Evolutionary conservation across 2,797 vertebrate species (phyloP), one percentile per base, ranked within the genome.

Genomic region (Xenops minutus): DNA sequence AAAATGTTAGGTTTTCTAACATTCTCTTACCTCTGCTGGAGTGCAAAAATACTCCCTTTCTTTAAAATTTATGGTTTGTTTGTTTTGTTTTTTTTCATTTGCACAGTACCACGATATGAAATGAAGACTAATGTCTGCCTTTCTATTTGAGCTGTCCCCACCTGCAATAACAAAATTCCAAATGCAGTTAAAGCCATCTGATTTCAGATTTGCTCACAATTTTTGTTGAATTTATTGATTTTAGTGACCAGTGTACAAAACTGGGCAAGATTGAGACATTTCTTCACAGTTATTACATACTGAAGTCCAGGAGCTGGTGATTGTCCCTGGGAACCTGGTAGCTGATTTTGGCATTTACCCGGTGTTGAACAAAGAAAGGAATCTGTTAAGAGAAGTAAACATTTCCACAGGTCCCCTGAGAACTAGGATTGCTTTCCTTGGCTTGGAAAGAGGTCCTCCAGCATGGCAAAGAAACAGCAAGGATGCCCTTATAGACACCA

Each of bases 241-340:
- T 61, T 27, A 23, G 7, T 55, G 26, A 39, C 10, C 11, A 62
- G 9, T 36, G 6, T 67, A 51, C 12, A 85, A 83, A 85, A 48
- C 26, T 19, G 15, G 23, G 14, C 7, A 59, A 44, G 10, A 54
- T 19, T 7, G 3, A 78, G 37, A 5, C 15, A 13, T 63, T 66
- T 76, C 22, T 77, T 74, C 54, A 34, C 0, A 1, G 8, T 5
- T 15, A 54, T 16, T 52, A 13, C 0, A 1, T 49, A 29, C 13
- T 36, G 5, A 78, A 15, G 14, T 58, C 18, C 3, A 4, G 10
- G 4, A 52, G 27, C 4, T 52, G 7, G 18, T 51, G 30, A 20
- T 4, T 46, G 6, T 22, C 21, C 16, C 34, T 56, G 26, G 26
- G 11, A 75, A 49, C 2, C 4, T 51, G 4, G 20, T 34, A 39